Conservation (phyloP, 2,888 invertebrate genomes). For the Amphipoea oculea region DNA sequence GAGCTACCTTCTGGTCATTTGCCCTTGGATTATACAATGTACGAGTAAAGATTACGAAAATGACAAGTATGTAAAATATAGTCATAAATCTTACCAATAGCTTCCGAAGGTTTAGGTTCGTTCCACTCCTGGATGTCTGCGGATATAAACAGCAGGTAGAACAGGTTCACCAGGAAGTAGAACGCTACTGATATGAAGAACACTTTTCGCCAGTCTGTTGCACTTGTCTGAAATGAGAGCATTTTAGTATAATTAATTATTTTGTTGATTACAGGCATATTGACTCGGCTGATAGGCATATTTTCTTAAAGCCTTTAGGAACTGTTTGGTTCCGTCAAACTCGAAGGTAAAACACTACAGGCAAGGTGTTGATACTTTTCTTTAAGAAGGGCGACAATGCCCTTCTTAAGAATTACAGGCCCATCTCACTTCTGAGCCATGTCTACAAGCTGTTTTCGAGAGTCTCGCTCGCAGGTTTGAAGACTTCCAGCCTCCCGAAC, state of each 20-base stretch:
- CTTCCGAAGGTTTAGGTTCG: conserved; percentile 76
- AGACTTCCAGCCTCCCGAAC: too few relatives aligned
- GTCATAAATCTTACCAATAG: conserved; percentile 71
- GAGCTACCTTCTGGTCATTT: too few relatives aligned
- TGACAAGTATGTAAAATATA: background rate
- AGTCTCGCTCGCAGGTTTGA: background rate
- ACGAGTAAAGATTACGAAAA: background rate
- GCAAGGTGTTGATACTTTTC: too few relatives aligned
- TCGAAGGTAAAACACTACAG: too few relatives aligned
- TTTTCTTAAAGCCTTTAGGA: too few relatives aligned
- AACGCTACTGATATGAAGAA: conserved; percentile 92
- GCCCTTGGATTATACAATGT: background rate
- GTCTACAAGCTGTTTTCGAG: too few relatives aligned
- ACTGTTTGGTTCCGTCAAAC: too few relatives aligned
- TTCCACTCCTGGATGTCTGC: conserved; percentile 92
- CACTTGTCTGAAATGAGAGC: conserved; percentile 83
- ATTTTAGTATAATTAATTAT: background rate
- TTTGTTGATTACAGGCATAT: background rate
- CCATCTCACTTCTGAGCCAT: too few relatives aligned
- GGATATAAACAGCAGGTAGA: conserved; percentile 91
- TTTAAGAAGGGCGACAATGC: too few relatives aligned
- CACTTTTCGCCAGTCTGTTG: conserved; percentile 91
- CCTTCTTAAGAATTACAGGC: too few relatives aligned
- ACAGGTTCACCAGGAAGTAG: conserved; percentile 90
- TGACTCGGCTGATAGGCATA: background rate